Evolutionary conservation across 2,797 vertebrate species (phyloP), one percentile per base, ranked within the genome.

Genomic region (Enoplosus armatus): DNA sequence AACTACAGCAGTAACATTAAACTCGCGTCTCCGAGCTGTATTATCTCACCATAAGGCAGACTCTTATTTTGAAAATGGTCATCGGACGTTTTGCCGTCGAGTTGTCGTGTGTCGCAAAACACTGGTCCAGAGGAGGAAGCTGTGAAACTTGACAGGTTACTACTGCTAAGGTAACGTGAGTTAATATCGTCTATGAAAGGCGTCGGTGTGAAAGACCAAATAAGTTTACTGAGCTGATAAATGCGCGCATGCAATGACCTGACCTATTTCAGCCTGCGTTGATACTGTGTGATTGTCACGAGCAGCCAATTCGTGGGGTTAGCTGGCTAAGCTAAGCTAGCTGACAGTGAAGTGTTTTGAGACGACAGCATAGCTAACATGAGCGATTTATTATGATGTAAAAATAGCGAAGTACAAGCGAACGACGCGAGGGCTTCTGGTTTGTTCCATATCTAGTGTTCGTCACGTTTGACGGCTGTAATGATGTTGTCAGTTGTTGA

Each of bases 111-210:
- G 29, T 54, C 48, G 29, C 14, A 26, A 51, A 79, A 33, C 69
- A 66, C 5, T 43, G 43, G 5, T 66, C 18, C 5, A 35, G 77
- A 81, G 61, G 60, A 90, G 90, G 89, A 92, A 91, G 83, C 87
- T 78, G 58, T 47, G 20, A 33, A 31, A 73, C 45, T 61, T 87
- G 82, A 81, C 90, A 85, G 84, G 41, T 72, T 66, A 18, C 79
- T 66, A 18, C 79, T 56, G 31, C 47, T 3, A 31, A 86, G 82
- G 53, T 84, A 88, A 88, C 1, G n/a, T 31, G 8, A 62, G 11
- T 63, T 22, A 24, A 47, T 14, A 0, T 39, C 64, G 4, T 1
- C 2, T 60, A 22, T 69, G 20, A 20, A 66, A 26, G 12, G 0
- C 0, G 12, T 1, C 47, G 0, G 0, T 29, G 3, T 70, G 8